Conservation (phyloP, 2,113 vertebrate species). For the Platysteira castanea region DNA sequence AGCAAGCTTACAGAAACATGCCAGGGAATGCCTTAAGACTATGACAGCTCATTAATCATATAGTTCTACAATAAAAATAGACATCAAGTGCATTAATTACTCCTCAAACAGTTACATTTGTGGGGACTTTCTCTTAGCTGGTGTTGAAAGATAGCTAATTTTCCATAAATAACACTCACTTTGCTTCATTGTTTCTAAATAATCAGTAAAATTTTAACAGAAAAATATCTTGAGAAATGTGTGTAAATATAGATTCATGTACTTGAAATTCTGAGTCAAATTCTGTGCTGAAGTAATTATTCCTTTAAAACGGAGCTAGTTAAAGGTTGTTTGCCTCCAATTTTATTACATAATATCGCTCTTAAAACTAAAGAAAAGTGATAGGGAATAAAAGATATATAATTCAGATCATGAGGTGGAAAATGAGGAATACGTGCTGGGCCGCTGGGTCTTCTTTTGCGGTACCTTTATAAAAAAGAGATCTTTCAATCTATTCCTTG, state of each 20-base stretch:
- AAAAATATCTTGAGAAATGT: not conserved
- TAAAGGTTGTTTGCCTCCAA: not conserved
- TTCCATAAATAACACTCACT: not conserved
- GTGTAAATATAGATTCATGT: not conserved
- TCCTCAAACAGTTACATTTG: not conserved
- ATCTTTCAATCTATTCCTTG: not conserved
- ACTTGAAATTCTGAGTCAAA: not conserved
- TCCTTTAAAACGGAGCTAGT: not conserved
- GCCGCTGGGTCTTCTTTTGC: not conserved
- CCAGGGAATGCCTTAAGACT: conserved; percentile 2
- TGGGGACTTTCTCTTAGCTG: not conserved
- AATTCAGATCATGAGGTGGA: not conserved
- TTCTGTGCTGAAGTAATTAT: not conserved
- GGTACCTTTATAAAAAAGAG: not conserved
- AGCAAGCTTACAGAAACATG: not conserved
- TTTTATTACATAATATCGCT: not conserved
- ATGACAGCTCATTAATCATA: conserved; percentile 26
- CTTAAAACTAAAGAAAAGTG: not conserved
- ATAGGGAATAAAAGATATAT: not conserved
- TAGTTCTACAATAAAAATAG: not conserved
- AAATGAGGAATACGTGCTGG: not conserved
- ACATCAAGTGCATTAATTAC: not conserved
- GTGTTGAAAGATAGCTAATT: not conserved
- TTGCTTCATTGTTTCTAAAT: not conserved
- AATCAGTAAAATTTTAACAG: not conserved